Percentiles rank a stretch among this genome's conserved stretches.
phyloP scores from a whole-genome alignment of 2,888 invertebrate genomes.

The Eupeodes latifasciatus region DNA sequence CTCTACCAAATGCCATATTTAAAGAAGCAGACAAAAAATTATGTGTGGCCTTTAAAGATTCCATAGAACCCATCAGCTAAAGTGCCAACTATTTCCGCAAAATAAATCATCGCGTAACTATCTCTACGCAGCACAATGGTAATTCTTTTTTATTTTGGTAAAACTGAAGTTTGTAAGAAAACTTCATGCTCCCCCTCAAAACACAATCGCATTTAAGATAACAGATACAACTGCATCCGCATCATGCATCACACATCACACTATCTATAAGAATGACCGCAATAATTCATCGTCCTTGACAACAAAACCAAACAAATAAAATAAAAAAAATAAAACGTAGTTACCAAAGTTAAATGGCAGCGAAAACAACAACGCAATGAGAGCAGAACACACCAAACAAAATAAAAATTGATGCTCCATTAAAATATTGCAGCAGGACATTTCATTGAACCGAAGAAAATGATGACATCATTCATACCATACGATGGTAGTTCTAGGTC shows the following conservation, averaged over 20 bases:
- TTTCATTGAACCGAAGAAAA: slow-evolving; percentile 63
- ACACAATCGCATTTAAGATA: slow-evolving; percentile 12
- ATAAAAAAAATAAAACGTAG: slow-evolving; percentile 10
- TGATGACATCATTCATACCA: slow-evolving; percentile 72
- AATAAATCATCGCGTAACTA: slow-evolving; percentile 66
- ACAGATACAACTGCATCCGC: slow-evolving; percentile 64
- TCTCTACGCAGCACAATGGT: slow-evolving; percentile 36
- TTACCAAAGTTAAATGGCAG: slow-evolving; percentile 22
- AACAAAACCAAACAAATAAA: slow-evolving; percentile 53
- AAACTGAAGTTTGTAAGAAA: slow-evolving; percentile 55
- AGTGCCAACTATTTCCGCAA: slow-evolving; percentile 70
- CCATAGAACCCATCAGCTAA: background rate
- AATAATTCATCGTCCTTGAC: slow-evolving; percentile 76
- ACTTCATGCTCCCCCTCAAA: slow-evolving; percentile 23
- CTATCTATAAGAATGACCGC: slow-evolving; percentile 55
- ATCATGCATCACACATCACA: slow-evolving; percentile 25
- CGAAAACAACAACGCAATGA: slow-evolving; percentile 54
- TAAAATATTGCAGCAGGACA: slow-evolving; percentile 62
- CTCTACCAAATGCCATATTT: background rate
- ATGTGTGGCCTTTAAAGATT: background rate
- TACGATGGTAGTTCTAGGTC: slow-evolving; percentile 16
- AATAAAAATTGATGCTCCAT: slow-evolving; percentile 65
- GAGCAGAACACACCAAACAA: slow-evolving; percentile 18
- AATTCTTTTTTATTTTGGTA: slow-evolving; percentile 39
- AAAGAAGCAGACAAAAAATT: background rate